A percentile compares a stretch with the other conserved stretches of the same genome.
Evolutionary conservation across 2,888 invertebrate genomes (phyloP).

Genomic region (Sphecodes monilicornis): DNA sequence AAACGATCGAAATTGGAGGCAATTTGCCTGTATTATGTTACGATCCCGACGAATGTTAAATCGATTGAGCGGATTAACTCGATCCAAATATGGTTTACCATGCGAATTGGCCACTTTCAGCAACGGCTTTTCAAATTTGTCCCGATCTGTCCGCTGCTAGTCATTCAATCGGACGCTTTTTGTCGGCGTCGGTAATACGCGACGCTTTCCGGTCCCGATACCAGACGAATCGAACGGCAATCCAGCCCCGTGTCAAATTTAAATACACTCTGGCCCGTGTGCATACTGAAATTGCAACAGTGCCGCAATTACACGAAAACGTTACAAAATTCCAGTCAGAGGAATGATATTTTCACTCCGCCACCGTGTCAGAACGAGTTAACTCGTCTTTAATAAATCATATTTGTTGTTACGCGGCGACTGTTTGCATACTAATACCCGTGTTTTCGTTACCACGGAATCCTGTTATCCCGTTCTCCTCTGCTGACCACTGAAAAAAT

Average conservation of each 20-base stretch:
- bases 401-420: constrained; percentile 21
- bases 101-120: constrained; percentile 13
- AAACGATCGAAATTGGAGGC: constrained; percentile 40
- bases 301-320: constrained; percentile 12
- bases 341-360: constrained; percentile 9
- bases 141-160: constrained; percentile 1
- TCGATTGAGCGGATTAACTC: constrained; percentile 49
- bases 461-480: neutral
- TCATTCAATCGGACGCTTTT: neutral
- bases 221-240: constrained; percentile 38
- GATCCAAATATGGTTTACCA: constrained; percentile 41
- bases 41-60: constrained; percentile 32
- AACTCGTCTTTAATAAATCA: constrained; percentile 12
- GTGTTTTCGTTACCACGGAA: neutral
- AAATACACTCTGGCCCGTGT: constrained; percentile 25
- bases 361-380: neutral
- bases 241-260: constrained; percentile 40
- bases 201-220: constrained; percentile 26
- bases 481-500: neutral
- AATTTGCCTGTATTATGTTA: constrained; percentile 46
- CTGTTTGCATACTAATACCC: constrained; percentile 13
- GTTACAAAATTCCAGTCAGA: constrained; percentile 9
- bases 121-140: constrained; percentile 39
- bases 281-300: neutral
- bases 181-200: neutral